These are phyloP conservation scores for Macrobrachium nipponense DNA, from an alignment of 1,140 invertebrate species.

Conservation along the genomic window DNA sequence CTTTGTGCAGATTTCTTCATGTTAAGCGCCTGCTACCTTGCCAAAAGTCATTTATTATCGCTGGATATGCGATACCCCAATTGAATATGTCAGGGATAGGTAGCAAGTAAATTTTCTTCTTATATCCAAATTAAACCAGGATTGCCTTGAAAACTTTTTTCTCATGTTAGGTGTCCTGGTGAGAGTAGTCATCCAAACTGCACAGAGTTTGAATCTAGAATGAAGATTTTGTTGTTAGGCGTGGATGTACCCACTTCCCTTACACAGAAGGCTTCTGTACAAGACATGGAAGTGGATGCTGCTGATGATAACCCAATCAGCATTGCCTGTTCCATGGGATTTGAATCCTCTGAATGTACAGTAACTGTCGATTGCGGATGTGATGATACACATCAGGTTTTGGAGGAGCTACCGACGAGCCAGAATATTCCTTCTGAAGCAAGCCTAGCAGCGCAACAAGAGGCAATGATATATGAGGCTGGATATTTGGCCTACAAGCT, in stretches of 20 bases:
- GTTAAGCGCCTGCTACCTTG: conserved; percentile 16
- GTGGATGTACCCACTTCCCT: conserved; percentile 22
- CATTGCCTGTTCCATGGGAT: conserved; percentile 25
- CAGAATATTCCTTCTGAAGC: not conserved
- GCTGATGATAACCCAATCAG: conserved; percentile 10
- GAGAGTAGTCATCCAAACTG: conserved; percentile 10
- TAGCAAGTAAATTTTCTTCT: conserved; percentile 16
- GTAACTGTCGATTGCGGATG: not conserved
- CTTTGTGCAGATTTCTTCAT: conserved; percentile 10
- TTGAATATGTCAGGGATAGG: conserved; percentile 19
- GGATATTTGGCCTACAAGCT: conserved; percentile 16
- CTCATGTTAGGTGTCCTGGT: conserved; percentile 17
- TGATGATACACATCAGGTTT: conserved; percentile 13
- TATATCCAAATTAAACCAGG: conserved; percentile 7
- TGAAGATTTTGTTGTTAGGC: conserved; percentile 32
- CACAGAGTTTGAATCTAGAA: conserved; percentile 24
- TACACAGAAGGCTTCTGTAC: not conserved
- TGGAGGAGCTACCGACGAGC: not conserved
- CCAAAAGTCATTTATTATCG: conserved; percentile 28
- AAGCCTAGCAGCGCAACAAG: not conserved
- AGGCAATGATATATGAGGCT: conserved; percentile 29
- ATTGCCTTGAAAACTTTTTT: conserved; percentile 30
- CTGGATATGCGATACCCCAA: conserved; percentile 19
- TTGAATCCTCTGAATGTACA: conserved; percentile 4
- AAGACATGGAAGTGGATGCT: not conserved